Base-by-base conservation (phyloP, 2,113 vertebrate genomes). In the Ictalurus punctatus region DNA sequence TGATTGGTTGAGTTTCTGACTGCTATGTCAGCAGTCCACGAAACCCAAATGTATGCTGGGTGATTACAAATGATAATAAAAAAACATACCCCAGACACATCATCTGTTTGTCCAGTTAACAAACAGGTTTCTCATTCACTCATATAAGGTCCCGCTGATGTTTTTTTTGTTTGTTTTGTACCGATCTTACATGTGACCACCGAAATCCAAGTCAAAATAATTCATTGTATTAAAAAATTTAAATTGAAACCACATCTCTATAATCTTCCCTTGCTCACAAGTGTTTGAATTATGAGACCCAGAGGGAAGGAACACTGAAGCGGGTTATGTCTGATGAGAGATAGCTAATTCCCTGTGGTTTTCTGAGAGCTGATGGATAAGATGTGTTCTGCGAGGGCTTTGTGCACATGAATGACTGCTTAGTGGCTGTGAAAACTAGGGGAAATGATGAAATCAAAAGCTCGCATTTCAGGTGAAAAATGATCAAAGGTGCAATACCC, bases 381-480 rank as follows among this genome's bases (percentile, higher is more conserved):
- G 85, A 85, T 89, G 85, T 89, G 81, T 89, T 84, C 78, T 56
- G 69, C 25, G 37, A 84, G 86, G 78, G 44, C 82, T 90, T 89
- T 78, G 79, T 85, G 25, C 88, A 86, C 88, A 87, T 87, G 85
- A 91, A 84, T 79, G 87, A 65, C 87, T 87, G 85, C 87, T 82
- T 81, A 84, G 40, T 59, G 65, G 63, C 69, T 54, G 85, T 86
- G 61, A 87, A 89, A 87, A 74, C 78, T 44, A 83, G 14, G 73
- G 71, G 63, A 89, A 89, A 87, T 86, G 65, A 83, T 86, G 83
- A 73, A 84, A 82, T 87, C 81, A 74, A 88, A 88, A 85, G 83
- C 85, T 67, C 86, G 86, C 83, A 86, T 89, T 91, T 86, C 65
- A 84, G 88, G 59, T 87, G 85, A 91, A 90, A 90, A 84, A 91